phyloP scores from a whole-genome alignment of 35 echinoderm and acorn worm genomes.

The Acanthaster planci region DNA sequence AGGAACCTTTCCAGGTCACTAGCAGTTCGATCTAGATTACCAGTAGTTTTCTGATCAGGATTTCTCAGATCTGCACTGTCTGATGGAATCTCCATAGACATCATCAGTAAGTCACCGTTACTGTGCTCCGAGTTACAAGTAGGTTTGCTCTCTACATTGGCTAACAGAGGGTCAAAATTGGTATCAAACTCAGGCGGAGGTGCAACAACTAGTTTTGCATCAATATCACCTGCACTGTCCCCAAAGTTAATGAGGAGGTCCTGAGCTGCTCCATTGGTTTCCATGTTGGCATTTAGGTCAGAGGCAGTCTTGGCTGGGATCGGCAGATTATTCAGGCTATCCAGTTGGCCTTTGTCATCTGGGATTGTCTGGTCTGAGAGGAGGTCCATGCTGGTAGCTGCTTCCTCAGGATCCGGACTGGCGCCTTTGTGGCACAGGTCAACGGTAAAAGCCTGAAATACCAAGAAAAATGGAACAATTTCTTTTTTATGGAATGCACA shows the following conservation, averaged over 20 bases:
- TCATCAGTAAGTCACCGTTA: background rate
- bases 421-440: background rate
- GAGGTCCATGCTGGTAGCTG: slow-evolving; percentile 24
- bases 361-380: slow-evolving; percentile 1
- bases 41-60: background rate
- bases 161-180: background rate
- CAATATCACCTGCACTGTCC: background rate
- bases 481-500: too few relatives aligned
- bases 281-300: slow-evolving; percentile 3
- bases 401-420: background rate
- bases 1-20: background rate
- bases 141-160: background rate
- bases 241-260: background rate
- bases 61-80: background rate
- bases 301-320: background rate
- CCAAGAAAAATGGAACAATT: background rate
- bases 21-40: background rate
- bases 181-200: slow-evolving; percentile 17
- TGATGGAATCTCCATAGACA: background rate
- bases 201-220: background rate
- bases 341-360: background rate
- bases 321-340: background rate
- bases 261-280: background rate
- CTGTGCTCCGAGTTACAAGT: background rate
- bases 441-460: slow-evolving; percentile 10